phyloP scores from a whole-genome alignment of 2,113 vertebrate genomes.

The Dolichallabes microphthalmus region DNA sequence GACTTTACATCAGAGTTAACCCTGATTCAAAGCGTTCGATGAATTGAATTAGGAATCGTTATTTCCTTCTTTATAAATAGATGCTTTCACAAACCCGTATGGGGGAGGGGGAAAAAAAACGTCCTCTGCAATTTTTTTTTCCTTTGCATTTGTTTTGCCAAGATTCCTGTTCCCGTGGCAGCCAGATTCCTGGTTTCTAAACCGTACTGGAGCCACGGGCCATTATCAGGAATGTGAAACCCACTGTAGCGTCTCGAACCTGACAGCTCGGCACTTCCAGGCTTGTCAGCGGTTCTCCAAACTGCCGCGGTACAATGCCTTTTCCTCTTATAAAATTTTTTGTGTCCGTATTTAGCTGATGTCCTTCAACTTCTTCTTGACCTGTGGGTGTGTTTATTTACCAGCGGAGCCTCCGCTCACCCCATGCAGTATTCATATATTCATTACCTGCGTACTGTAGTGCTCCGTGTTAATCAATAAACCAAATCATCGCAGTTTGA shows the following conservation, averaged over 20 bases:
- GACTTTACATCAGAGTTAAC: neutral
- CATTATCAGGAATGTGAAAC: slow-evolving; percentile 22
- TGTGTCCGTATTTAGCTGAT: neutral
- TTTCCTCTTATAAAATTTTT: neutral
- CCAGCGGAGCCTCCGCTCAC: neutral
- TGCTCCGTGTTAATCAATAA: neutral
- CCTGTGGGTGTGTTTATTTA: neutral
- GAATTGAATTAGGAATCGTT: neutral
- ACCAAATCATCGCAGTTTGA: neutral
- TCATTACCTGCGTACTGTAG: neutral
- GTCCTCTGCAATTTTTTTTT: neutral
- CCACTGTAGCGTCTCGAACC: neutral
- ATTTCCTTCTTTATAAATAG: neutral
- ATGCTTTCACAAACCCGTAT: neutral
- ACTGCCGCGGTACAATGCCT: neutral
- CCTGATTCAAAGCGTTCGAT: neutral
- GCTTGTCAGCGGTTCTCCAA: neutral
- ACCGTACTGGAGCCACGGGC: neutral
- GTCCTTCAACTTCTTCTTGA: slow-evolving; percentile 5
- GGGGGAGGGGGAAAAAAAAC: neutral
- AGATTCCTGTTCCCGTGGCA: neutral
- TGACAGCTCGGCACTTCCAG: slow-evolving; percentile 31
- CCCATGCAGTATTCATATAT: neutral
- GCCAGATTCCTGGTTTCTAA: neutral
- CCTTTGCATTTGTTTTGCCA: neutral